Evolutionary conservation across 2,113 vertebrate species (phyloP).

Genomic region (Protobothrops flavoviridis): DNA sequence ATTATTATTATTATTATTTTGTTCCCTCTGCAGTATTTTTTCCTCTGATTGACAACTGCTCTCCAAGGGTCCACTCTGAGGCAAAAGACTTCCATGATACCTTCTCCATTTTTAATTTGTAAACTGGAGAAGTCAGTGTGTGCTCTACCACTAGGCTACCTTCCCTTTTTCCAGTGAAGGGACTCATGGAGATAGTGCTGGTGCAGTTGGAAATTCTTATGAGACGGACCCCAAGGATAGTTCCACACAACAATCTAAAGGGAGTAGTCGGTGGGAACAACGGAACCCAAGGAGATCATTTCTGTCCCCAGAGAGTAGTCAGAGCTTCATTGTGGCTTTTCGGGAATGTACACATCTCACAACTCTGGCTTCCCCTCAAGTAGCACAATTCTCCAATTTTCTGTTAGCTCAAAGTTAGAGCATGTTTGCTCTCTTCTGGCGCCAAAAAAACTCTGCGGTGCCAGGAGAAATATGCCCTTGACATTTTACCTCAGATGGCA

Average conservation of each 20-base stretch:
- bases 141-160: background rate
- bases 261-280: background rate
- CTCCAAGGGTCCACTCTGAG: background rate
- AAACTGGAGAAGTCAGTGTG: background rate
- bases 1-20: background rate
- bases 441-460: background rate
- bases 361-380: background rate
- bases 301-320: background rate
- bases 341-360: background rate
- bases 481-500: background rate
- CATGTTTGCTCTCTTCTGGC: background rate
- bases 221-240: background rate
- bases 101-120: background rate
- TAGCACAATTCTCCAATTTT: background rate
- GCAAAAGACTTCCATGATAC: background rate
- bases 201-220: background rate
- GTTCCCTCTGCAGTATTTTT: background rate
- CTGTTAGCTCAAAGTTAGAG: background rate
- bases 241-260: background rate
- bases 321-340: background rate
- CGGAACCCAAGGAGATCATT: background rate
- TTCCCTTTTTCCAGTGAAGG: too few species aligned
- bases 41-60: background rate
- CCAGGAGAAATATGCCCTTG: background rate
- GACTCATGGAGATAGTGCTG: background rate